Conservation (phyloP, 2,113 vertebrate species). For the Malaclemys terrapin region DNA sequence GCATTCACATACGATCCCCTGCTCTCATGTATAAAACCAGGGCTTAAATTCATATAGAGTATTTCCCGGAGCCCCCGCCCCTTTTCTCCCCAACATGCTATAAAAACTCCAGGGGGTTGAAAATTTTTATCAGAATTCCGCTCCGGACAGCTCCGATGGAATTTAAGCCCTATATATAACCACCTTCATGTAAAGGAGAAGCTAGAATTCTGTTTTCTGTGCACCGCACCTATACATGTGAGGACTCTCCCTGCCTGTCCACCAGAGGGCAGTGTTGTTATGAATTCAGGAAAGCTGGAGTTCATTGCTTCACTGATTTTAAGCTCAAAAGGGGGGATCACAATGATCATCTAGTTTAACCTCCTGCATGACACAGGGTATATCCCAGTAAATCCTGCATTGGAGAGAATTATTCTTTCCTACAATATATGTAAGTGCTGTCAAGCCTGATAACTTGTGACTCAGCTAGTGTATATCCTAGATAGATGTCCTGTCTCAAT, state of each 20-base stretch:
- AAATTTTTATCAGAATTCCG: too few relatives aligned
- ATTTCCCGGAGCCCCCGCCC: too few relatives aligned
- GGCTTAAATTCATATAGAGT: too few relatives aligned
- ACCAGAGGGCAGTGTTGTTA: background rate
- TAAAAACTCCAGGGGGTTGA: too few relatives aligned
- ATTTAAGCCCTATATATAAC: background rate
- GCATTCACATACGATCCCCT: background rate
- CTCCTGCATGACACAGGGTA: background rate
- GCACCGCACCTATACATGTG: background rate
- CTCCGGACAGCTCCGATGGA: too few relatives aligned
- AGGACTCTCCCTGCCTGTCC: background rate
- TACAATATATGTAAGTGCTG: background rate
- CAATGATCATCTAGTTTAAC: background rate
- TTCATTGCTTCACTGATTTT: background rate
- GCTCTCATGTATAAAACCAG: background rate
- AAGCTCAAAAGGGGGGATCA: background rate
- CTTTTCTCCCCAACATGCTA: too few relatives aligned
- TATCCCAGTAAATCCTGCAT: background rate
- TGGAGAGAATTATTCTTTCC: background rate
- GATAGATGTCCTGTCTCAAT: slow-evolving; percentile 59
- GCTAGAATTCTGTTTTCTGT: background rate
- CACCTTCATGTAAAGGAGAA: background rate
- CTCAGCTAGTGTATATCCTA: slow-evolving; percentile 14
- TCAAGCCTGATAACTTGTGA: slow-evolving; percentile 31
- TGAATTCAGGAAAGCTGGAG: background rate